Percentiles rank a stretch among this genome's conserved stretches.
Evolutionary conservation across 2,888 invertebrate species (phyloP).

Genomic region (Diarsia rubi): DNA sequence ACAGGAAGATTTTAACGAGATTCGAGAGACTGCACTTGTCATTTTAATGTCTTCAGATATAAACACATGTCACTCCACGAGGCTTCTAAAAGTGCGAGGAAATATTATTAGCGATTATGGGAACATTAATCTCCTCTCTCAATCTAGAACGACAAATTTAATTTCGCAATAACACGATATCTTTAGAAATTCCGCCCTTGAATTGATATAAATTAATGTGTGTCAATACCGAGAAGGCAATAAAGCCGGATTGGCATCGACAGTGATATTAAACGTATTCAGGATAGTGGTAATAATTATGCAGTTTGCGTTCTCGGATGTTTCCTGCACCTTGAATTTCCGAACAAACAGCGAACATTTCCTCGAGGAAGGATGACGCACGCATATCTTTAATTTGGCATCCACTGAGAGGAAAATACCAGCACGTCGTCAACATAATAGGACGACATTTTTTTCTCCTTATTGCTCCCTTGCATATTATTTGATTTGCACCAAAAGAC

Average conservation of each 20-base stretch:
- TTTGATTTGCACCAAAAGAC: constrained; percentile 37
- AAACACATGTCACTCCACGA: not conserved
- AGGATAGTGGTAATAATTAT: constrained; percentile 33
- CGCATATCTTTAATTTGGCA: constrained; percentile 62
- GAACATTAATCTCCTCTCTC: constrained; percentile 31
- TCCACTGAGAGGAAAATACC: constrained; percentile 59
- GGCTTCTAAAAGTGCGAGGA: constrained; percentile 25
- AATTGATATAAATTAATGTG: constrained; percentile 27
- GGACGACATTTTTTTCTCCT: constrained; percentile 39
- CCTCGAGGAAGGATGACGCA: constrained; percentile 64
- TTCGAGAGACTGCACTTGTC: not conserved
- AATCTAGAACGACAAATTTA: constrained; percentile 34
- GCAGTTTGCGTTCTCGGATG: constrained; percentile 43
- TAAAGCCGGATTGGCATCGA: constrained; percentile 7
- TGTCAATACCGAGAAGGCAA: constrained; percentile 30
- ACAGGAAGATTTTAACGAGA: constrained; percentile 5
- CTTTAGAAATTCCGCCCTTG: constrained; percentile 38
- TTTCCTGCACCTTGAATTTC: constrained; percentile 60
- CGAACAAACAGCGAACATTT: constrained; percentile 57
- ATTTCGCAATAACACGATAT: constrained; percentile 49
- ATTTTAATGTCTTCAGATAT: not conserved
- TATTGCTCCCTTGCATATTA: constrained; percentile 46
- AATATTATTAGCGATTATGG: constrained; percentile 27
- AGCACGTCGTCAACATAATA: constrained; percentile 45
- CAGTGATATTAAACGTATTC: constrained; percentile 12